Conservation (phyloP, 2,888 invertebrate species). For the Ligdia adustata region DNA sequence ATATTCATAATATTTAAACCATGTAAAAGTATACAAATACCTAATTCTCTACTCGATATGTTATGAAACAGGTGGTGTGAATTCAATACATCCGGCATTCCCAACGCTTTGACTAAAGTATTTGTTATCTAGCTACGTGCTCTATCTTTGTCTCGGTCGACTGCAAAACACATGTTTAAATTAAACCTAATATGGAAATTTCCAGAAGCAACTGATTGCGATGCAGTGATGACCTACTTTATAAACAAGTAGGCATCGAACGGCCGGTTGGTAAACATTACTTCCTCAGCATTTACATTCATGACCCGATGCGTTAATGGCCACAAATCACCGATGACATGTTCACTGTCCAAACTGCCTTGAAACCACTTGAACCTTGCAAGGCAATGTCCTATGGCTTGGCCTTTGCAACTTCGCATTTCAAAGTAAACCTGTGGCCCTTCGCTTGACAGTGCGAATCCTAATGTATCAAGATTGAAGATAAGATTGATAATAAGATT, state of each 20-base stretch:
- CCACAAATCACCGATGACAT: constrained; percentile 26
- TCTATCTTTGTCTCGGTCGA: too few relatives aligned
- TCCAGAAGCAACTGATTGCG: neutral
- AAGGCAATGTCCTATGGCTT: neutral
- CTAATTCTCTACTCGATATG: too few relatives aligned
- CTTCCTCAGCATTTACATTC: constrained; percentile 26
- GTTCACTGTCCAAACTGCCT: too few relatives aligned
- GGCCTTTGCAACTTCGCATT: constrained; percentile 7
- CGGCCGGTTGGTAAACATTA: constrained; percentile 3
- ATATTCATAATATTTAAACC: too few relatives aligned
- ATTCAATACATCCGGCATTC: too few relatives aligned
- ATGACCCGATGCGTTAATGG: constrained; percentile 20
- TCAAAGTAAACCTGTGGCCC: constrained; percentile 1
- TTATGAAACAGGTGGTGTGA: too few relatives aligned
- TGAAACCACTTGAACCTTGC: constrained; percentile 5
- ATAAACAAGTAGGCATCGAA: constrained; percentile 4
- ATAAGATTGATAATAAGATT: too few relatives aligned
- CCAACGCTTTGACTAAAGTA: too few relatives aligned
- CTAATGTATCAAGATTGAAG: too few relatives aligned
- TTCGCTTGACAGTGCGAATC: constrained; percentile 17
- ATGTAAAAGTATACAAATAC: too few relatives aligned
- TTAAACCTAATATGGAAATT: constrained; percentile 6
- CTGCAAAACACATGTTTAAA: neutral
- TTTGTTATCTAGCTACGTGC: too few relatives aligned
- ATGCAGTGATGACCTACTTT: constrained; percentile 12